A percentile compares a stretch with the other conserved stretches of the same genome.
Evolutionary conservation across 1,140 invertebrate species (phyloP).

Genomic region (Papilio glaucus): DNA sequence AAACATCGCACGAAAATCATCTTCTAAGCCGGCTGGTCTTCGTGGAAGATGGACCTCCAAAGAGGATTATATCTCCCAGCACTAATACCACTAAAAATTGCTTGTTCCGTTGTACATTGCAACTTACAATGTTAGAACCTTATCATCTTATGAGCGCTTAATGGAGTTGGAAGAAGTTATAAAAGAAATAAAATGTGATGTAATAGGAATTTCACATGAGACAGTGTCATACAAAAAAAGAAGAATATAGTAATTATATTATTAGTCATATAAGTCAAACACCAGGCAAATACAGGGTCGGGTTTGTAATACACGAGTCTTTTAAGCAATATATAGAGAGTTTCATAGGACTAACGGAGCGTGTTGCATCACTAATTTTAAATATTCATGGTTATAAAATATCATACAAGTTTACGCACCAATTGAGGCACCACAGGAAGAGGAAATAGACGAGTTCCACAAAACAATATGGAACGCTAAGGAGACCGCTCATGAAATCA

Average conservation of each 20-base stretch:
- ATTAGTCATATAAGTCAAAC: conserved; percentile 20
- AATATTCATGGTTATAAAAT: no score
- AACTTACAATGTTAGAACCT: conserved; percentile 45
- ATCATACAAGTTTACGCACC: no score
- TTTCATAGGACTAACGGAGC: no score
- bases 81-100: no score
- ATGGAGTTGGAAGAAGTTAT: conserved; percentile 40
- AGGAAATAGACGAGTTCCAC: no score
- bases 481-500: no score
- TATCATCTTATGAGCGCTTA: conserved; percentile 37
- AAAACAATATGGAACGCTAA: no score
- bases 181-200: conserved; percentile 45
- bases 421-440: no score
- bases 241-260: no score
- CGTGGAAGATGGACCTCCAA: conserved; percentile 41
- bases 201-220: conserved; percentile 43
- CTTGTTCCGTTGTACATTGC: conserved; percentile 33
- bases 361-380: no score
- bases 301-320: no score
- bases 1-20: conserved; percentile 39
- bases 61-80: conserved; percentile 5
- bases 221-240: not conserved
- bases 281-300: conserved; percentile 5
- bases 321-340: no score
- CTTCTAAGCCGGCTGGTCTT: conserved; percentile 46